Evolutionary conservation across 2,888 invertebrate genomes (phyloP), one percentile per base, ranked within the genome.

Genomic region (Acanthoscelides obtectus): DNA sequence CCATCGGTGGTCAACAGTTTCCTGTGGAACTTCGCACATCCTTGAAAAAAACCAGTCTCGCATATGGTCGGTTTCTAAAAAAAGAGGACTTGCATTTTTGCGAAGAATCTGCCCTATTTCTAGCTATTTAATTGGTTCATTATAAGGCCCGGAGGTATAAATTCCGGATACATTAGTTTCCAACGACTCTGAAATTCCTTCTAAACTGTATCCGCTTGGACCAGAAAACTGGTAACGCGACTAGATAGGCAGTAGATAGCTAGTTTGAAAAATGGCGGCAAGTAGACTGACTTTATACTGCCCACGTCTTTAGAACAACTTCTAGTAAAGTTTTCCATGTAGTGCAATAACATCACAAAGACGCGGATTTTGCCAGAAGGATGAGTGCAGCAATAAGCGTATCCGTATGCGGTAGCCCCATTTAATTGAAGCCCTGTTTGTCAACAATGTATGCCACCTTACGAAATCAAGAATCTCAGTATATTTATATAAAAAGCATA

Each of bases 181-280:
- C 75, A 78, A 78, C 77, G 76, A 80, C 77, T 76, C 72, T 74
- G 45, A 76, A 78, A 79, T 79, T 75, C 79, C 78, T 76, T 77
- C 77, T 75, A 77, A 74, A 70, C 70, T 71, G 72, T 76, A 79
- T 79, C 79, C 78, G 78, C 73, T 45, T 3, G 17, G 6, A 45
- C 73, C 69, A 22, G 68, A 68, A 70, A 72, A 76, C 75, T 74
- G 68, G 5, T 45, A 45, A 45, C 45, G 1, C 12, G 17, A 45
- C 45, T 45, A 45, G 45, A 45, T 6, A 4, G 45, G 12, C 45
- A 45, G 12, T 3, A 12, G 45, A n/a, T n/a, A n/a, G n/a, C n/a
- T n/a, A n/a, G n/a, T n/a, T n/a, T n/a, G n/a, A n/a, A n/a, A n/a
- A n/a, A n/a, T n/a, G n/a, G n/a, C n/a, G n/a, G n/a, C n/a, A n/a